A percentile compares a stretch with the other conserved stretches of the same genome.
phyloP scores from a whole-genome alignment of 1,140 invertebrate genomes.

The Orius laevigatus region DNA sequence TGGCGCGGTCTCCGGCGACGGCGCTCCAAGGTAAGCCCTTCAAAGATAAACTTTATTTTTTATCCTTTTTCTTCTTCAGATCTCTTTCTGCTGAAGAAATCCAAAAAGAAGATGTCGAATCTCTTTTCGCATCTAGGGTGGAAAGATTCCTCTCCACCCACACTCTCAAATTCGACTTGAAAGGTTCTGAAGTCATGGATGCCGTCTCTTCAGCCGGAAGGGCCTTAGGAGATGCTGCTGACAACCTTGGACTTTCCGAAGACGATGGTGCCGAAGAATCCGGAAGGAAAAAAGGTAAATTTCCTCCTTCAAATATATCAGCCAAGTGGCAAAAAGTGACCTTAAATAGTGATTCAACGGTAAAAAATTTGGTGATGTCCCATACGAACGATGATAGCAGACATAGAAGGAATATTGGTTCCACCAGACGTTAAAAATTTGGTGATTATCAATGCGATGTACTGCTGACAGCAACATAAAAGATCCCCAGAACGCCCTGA shows the following conservation, averaged over 20 bases:
- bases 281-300: slow-evolving; percentile 24
- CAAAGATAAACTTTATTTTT: slow-evolving; percentile 32
- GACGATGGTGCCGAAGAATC: slow-evolving; percentile 38
- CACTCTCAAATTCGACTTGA: slow-evolving; percentile 65
- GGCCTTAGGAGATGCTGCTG: slow-evolving; percentile 51
- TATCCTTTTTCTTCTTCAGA: slow-evolving; percentile 24
- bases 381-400: too few relatives aligned
- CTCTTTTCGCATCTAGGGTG: slow-evolving; percentile 44
- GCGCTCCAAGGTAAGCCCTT: slow-evolving; percentile 35
- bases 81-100: slow-evolving; percentile 29
- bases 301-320: neutral
- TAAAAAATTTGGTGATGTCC: too few relatives aligned
- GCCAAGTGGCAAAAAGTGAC: neutral
- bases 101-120: slow-evolving; percentile 35
- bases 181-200: slow-evolving; percentile 63
- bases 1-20: slow-evolving; percentile 39
- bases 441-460: too few relatives aligned
- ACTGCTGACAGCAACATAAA: too few relatives aligned
- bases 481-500: too few relatives aligned
- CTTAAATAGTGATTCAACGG: too few relatives aligned
- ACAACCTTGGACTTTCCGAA: slow-evolving; percentile 32
- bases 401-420: too few relatives aligned
- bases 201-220: slow-evolving; percentile 58
- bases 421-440: too few relatives aligned
- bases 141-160: slow-evolving; percentile 58